These are phyloP conservation scores for Cephalopachus bancanus DNA, from an alignment of 2,797 vertebrate genomes.

Conservation along the genomic window DNA sequence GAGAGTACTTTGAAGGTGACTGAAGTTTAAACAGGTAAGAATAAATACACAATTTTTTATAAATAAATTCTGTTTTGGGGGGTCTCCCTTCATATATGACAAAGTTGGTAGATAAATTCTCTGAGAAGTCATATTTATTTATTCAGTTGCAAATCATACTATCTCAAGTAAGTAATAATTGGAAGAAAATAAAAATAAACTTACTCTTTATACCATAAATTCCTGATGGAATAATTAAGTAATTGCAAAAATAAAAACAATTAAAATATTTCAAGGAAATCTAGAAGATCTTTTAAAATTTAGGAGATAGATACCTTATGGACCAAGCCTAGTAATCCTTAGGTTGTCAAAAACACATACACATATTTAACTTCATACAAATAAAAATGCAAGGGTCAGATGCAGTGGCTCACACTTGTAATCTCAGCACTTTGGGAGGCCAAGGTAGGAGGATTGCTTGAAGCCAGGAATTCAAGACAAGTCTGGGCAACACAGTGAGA, in stretches of 20 bases:
- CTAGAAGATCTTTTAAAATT: neutral
- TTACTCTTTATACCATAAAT: neutral
- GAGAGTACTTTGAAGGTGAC: too few species aligned
- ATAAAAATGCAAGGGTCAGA: neutral
- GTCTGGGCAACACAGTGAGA: too few species aligned
- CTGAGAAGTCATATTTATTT: neutral
- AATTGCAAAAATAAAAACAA: neutral
- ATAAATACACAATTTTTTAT: too few species aligned
- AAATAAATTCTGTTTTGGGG: too few species aligned
- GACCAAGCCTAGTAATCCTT: neutral
- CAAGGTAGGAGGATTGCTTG: too few species aligned
- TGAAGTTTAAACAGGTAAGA: too few species aligned
- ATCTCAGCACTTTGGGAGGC: too few species aligned
- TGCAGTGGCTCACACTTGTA: too few species aligned
- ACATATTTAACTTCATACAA: neutral
- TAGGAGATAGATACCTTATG: neutral
- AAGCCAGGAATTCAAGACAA: too few species aligned
- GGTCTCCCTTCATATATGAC: neutral
- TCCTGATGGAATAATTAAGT: neutral
- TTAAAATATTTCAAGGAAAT: neutral
- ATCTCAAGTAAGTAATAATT: neutral
- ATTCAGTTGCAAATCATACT: neutral
- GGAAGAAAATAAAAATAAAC: neutral
- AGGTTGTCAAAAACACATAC: neutral
- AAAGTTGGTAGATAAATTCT: neutral